Base-by-base conservation (phyloP, 2,888 invertebrate species). In the Hypolimnas misippus region DNA sequence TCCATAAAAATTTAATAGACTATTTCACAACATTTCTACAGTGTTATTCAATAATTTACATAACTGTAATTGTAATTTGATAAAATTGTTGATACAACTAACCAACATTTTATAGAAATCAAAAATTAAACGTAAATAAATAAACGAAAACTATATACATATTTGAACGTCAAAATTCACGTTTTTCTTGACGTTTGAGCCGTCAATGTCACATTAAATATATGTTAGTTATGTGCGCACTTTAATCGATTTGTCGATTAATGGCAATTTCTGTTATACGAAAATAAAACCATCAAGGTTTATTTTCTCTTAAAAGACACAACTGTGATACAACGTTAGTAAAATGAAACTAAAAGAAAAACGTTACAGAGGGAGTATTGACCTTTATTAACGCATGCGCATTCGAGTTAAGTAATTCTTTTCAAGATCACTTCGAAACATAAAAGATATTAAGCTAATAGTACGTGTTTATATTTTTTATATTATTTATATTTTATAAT, bases 321-420 rank as follows among this genome's bases (percentile, higher is more conserved):
- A 0, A 46, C 44, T 12, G 12, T 19, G n/a, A n/a, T 46, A 46
- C 12, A 19, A 21, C 19, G n/a, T n/a, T 46, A 12, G 0, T 29
- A 10, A 21, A 35, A 29, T 3, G 21, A 8, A 10, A 19, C 53
- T 35, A 33, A 12, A 25, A 53, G 16, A 25, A 1, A 16, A 42
- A 31, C 3, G 12, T 38, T 25, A 35, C 3, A 17, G 10, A 14
- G 3, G 1, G 7, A 54, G 33, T 58, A 63, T 63, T 63, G 63
- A 63, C 17, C 17, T 42, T 46, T 21, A 46, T 10, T 46, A 21
- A 46, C 44, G 44, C 44, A 46, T 46, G 44, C 44, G 44, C 44
- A 12, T 12, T 46, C 10, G 1, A 3, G 2, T 38, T 25, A 25
- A 25, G 25, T 5, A 5, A 5, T 25, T 25, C 25, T 25, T 25